A percentile compares a stretch with the other conserved stretches of the same genome.
phyloP scores from a whole-genome alignment of 2,113 vertebrate species.

The Probosciger aterrimus region DNA sequence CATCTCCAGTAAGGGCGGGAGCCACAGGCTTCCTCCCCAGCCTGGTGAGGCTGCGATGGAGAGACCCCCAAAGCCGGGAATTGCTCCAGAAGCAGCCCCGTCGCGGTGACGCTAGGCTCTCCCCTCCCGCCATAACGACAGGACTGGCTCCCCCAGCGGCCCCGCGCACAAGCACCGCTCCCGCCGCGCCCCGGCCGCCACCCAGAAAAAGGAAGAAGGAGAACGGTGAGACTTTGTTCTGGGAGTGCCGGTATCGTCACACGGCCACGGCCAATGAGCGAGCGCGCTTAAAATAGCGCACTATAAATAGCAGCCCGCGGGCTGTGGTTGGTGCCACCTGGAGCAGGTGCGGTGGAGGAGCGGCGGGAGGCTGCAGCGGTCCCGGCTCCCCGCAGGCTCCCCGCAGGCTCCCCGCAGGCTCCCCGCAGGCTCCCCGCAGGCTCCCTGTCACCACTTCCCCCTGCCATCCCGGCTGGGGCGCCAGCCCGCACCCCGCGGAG shows the following conservation, averaged over 20 bases:
- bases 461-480: background rate
- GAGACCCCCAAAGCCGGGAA: rapidly evolving
- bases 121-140: too few relatives aligned
- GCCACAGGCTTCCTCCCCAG: rapidly evolving
- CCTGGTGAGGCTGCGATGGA: rapidly evolving
- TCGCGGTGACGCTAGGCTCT: rapidly evolving
- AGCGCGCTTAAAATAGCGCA: background rate
- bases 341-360: background rate
- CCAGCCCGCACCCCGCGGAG: background rate
- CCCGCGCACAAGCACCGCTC: rapidly evolving
- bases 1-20: rapidly evolving
- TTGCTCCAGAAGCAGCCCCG: rapidly evolving
- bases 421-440: too few relatives aligned
- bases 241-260: background rate
- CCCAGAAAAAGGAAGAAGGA: background rate
- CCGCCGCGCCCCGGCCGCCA: background rate
- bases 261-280: background rate
- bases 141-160: rapidly evolving
- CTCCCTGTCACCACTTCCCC: too few relatives aligned
- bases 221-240: background rate
- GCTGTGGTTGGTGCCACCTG: rapidly evolving
- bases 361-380: rapidly evolving
- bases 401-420: too few relatives aligned
- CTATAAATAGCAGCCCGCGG: background rate
- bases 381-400: too few relatives aligned